Evolutionary conservation across 2,888 invertebrate genomes (phyloP), one percentile per base, ranked within the genome.

Genomic region (Tribolium freemani): DNA sequence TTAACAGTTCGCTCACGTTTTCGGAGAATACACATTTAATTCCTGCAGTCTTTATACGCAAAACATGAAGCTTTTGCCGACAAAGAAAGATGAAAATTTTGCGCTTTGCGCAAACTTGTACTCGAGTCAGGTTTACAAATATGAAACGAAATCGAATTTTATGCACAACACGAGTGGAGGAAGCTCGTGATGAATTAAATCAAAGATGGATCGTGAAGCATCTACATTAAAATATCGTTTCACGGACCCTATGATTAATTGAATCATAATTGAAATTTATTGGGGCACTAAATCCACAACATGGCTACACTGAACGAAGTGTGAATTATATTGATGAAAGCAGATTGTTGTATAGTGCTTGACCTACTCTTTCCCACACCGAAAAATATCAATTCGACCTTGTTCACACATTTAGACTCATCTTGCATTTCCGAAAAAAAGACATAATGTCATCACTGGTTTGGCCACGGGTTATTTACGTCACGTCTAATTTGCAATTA

Each of bases 1-100:
- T 69, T 69, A 61, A 63, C 60, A 74, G 74, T 75, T 71, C 69
- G 64, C 67, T 75, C 76, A 77, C 77, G 77, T 77, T 76, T 71
- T 76, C 68, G 67, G 66, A 67, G 72, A 74, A 72, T 73, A 71
- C 46, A 61, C 71, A 70, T 74, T 75, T 73, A 76, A 75, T 72
- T 70, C 64, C 67, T 46, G 58, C 69, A 70, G 64, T 54, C 71
- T 75, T 69, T 70, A 72, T 72, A 77, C 74, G 72, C 74, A 73
- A 75, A 75, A 76, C 73, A 73, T 69, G 73, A 48, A 60, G 48
- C 46, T 71, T 71, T 21, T 58, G 69, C 77, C 77, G 76, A 75
- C 77, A 77, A 77, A 77, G 77, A 38, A 45, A 69, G 72, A 70
- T 73, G 58, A 64, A 70, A 13, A n/a, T 68, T 67, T 48, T 51